Evolutionary conservation across 2,888 invertebrate species (phyloP).

Genomic region (Lasioglossum vierecki): DNA sequence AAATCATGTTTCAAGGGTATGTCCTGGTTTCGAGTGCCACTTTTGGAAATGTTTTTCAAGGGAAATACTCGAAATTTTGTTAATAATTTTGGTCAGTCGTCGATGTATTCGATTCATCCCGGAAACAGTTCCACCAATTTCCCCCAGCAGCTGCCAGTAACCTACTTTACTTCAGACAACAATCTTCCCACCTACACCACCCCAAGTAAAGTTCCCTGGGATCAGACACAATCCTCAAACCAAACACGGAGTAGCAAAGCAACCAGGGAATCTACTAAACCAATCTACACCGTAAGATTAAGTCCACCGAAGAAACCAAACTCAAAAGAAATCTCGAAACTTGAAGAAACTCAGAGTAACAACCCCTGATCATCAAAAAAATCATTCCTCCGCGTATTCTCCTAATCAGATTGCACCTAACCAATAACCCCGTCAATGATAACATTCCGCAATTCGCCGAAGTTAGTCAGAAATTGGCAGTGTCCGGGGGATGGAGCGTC

Average conservation of each 20-base stretch:
- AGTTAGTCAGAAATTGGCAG: constrained; percentile 42
- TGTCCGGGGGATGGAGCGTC: constrained; percentile 16
- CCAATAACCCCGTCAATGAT: neutral
- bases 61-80: no score
- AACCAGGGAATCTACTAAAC: neutral
- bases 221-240: neutral
- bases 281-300: neutral
- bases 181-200: neutral
- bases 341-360: neutral
- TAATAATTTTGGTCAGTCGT: no score
- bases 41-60: neutral
- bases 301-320: neutral
- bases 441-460: constrained; percentile 2
- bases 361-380: neutral
- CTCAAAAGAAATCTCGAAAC: neutral
- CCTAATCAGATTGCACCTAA: neutral
- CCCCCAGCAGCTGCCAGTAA: neutral
- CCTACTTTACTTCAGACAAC: constrained; percentile 8
- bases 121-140: neutral
- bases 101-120: neutral
- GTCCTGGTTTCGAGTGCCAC: no score
- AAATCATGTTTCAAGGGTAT: no score
- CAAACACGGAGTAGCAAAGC: neutral
- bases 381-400: no score
- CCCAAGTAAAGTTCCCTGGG: neutral